Base-by-base conservation (phyloP, 2,113 vertebrate species). In the Anarrhichthys ocellatus region DNA sequence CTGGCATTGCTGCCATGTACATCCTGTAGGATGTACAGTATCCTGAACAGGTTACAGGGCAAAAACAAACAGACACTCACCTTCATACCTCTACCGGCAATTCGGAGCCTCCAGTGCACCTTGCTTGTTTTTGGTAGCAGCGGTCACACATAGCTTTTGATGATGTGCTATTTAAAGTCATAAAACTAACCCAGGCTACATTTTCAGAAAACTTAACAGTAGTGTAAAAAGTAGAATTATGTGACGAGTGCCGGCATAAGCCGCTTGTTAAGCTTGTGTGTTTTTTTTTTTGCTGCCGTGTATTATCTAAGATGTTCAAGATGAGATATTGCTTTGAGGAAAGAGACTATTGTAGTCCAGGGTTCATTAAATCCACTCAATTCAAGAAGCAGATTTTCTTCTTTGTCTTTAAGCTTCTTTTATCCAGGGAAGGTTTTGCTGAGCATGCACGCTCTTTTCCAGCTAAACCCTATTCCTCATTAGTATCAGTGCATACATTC, bases 351-450 rank as follows among this genome's bases (percentile, higher is more conserved):
- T 80, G 74, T 80, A 70, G 52, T 76, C 59, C 38, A 50, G 62
- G 65, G 86, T 88, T 92, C 83, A 91, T 91, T 90, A 85, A 93
- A 91, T 88, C 87, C 78, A 85, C 77, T 90, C 81, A 82, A 83
- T 91, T 87, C 78, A 86, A 76, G 61, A 81, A 85, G 87, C 82
- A 87, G 75, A 90, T 90, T 89, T 90, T 80, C 70, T 69, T 86
- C 83, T 92, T 90, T 89, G 87, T 91, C 87, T 92, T 87, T 85
- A 91, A 91, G 89, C 89, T 85, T 73, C 77, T 87, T 90, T 86
- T 84, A 89, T 90, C 85, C 87, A 29, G 76, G 69, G 68, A 62
- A 78, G 70, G 65, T 87, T 90, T 90, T 91, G 90, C 89, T 91
- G 86, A 93, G 89, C 83, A 67, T 38, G 86, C 90, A 86, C 50